These are phyloP conservation scores for Camelus dromedarius DNA, from an alignment of 2,113 vertebrate species.

Conservation along the genomic window DNA sequence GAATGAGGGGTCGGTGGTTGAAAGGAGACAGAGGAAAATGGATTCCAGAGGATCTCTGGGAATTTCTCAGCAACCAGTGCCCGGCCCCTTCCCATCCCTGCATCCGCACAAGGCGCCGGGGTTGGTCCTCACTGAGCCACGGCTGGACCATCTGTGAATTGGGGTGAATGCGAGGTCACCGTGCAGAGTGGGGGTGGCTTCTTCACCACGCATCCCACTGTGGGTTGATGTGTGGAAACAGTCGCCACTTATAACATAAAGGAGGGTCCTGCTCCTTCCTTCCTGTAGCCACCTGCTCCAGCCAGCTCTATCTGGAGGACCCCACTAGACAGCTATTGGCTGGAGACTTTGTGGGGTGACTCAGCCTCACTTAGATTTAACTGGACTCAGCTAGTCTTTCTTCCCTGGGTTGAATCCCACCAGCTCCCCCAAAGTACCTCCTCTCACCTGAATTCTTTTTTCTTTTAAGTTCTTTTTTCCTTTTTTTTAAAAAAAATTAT, in stretches of 20 bases:
- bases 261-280: neutral
- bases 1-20: too few relatives aligned
- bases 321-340: neutral
- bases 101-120: neutral
- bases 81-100: neutral
- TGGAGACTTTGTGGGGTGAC: neutral
- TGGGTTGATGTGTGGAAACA: neutral
- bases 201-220: neutral
- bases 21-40: neutral
- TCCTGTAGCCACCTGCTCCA: neutral
- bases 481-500: too few relatives aligned
- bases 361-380: neutral
- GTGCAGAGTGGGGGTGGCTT: neutral
- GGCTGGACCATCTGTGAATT: neutral
- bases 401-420: neutral
- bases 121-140: neutral
- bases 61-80: neutral
- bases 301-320: neutral
- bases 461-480: too few relatives aligned
- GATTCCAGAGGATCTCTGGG: neutral
- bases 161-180: neutral
- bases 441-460: neutral
- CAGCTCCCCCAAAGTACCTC: neutral
- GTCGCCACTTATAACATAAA: neutral
- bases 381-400: neutral